phyloP scores from a whole-genome alignment of 1,140 invertebrate genomes.

The Tetragnatha versicolor region DNA sequence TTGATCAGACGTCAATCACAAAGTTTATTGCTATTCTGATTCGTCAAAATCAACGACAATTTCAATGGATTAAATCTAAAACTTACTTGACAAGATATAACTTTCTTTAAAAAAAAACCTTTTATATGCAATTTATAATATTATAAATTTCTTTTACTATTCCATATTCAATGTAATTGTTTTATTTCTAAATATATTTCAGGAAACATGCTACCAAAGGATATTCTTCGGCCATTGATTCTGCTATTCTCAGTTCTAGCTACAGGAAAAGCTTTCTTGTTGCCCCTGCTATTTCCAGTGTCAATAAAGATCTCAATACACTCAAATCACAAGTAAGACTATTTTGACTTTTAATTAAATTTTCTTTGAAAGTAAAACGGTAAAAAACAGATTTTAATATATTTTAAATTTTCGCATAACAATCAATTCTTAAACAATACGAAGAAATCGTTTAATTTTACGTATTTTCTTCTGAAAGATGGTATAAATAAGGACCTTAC shows the following conservation, averaged over 20 bases:
- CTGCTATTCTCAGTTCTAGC: not conserved
- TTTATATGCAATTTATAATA: no score
- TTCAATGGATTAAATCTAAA: no score
- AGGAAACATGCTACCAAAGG: constrained; percentile 18
- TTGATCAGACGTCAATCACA: no score
- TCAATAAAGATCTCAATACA: constrained; percentile 33
- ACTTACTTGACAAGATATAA: no score
- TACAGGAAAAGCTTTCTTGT: constrained; percentile 10
- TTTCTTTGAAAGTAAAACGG: not conserved
- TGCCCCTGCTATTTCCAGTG: constrained; percentile 36
- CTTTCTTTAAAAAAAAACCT: no score
- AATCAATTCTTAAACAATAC: no score
- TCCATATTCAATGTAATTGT: not conserved
- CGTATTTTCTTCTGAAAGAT: no score
- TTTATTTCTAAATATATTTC: constrained; percentile 8
- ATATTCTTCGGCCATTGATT: not conserved
- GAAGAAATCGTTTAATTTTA: no score
- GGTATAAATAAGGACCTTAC: no score
- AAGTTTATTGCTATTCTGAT: no score
- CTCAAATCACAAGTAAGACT: constrained; percentile 24
- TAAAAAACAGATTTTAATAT: not conserved
- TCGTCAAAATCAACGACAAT: no score
- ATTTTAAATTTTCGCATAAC: no score
- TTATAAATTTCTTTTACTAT: not conserved
- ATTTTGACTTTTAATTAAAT: not conserved